Conservation (phyloP, 2,797 vertebrate genomes). For the Rhodeus uyekii region DNA sequence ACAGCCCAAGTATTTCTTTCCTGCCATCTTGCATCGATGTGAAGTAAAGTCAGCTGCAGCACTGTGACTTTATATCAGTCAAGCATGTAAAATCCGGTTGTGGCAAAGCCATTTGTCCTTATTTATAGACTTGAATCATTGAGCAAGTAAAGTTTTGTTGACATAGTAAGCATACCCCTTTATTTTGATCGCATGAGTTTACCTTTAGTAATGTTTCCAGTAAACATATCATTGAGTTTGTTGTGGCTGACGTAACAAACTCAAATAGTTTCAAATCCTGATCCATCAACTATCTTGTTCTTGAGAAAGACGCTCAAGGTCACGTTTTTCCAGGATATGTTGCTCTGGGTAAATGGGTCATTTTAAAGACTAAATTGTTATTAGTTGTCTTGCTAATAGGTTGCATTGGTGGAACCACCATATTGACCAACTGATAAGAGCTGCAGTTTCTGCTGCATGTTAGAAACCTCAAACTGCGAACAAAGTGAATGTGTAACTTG, state of each 20-base stretch:
- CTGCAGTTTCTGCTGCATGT: too few species aligned
- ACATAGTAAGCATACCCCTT: background rate
- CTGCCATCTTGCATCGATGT: background rate
- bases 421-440: too few species aligned
- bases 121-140: background rate
- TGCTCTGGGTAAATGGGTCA: background rate
- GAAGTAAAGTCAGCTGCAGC: constrained; percentile 21
- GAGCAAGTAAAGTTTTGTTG: constrained; percentile 14
- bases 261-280: background rate
- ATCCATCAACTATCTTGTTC: background rate
- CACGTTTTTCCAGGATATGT: background rate
- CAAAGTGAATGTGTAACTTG: too few species aligned
- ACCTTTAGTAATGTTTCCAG: constrained; percentile 21
- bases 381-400: background rate
- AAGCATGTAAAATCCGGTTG: background rate
- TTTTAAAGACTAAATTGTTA: background rate
- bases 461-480: too few species aligned
- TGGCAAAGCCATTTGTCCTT: background rate
- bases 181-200: constrained; percentile 22
- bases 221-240: background rate
- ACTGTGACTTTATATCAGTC: background rate
- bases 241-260: background rate
- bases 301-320: background rate
- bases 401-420: too few species aligned
- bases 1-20: constrained; percentile 20